These are phyloP conservation scores for Vanessa atalanta DNA, from an alignment of 1,140 invertebrate species.

Conservation along the genomic window DNA sequence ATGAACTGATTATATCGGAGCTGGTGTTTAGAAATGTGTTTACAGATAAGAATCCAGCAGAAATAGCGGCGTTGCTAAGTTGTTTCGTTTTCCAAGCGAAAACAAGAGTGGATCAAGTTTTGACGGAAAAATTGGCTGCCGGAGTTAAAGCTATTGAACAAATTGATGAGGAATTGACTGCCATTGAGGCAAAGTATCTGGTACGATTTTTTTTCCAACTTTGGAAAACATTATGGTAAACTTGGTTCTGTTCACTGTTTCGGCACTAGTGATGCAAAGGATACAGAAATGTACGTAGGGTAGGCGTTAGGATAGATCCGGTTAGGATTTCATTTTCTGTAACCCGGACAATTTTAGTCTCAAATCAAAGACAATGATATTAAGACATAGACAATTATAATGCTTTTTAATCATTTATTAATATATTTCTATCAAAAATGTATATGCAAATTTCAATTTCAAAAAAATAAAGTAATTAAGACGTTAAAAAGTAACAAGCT, in stretches of 20 bases:
- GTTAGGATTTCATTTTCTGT: no score
- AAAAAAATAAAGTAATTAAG: no score
- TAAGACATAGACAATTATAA: no score
- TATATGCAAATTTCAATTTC: neutral
- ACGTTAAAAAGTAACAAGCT: no score
- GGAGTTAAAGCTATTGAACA: conserved; percentile 70
- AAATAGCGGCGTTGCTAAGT: conserved; percentile 96
- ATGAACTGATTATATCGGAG: conserved; percentile 97
- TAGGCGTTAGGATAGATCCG: no score
- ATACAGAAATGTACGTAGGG: no score
- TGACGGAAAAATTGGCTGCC: conserved; percentile 81
- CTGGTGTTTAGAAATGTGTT: conserved; percentile 96
- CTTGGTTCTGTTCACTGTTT: no score
- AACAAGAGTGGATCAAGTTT: conserved; percentile 80
- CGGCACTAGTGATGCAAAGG: no score
- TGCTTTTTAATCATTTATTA: no score
- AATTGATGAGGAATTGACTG: conserved; percentile 68
- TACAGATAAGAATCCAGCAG: conserved; percentile 90
- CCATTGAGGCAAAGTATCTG: conserved; percentile 73
- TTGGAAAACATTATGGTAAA: no score
- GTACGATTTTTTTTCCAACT: conserved; percentile 44
- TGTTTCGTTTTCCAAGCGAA: conserved; percentile 95
- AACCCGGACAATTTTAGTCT: neutral
- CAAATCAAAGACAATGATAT: no score
- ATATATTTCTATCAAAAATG: neutral